Evolutionary conservation across 2,888 invertebrate species (phyloP), one percentile per base, ranked within the genome.

Genomic region (Theretra japonica): DNA sequence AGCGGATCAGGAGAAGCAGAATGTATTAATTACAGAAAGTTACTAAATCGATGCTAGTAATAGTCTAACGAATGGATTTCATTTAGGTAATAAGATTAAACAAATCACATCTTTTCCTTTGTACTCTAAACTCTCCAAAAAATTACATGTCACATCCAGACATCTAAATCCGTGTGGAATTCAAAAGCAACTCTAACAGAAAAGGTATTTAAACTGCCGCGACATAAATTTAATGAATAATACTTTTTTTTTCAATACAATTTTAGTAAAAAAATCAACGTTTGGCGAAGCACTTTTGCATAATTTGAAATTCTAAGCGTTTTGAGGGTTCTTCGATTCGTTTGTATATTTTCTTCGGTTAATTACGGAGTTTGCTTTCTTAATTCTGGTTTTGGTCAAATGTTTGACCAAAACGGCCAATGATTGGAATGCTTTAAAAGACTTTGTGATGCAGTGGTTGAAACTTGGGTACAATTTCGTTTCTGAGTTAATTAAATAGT

Each of bases 201-300:
- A 82, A 84, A 79, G 79, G 79, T 78, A 78, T 82, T 81, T 80
- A 77, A 83, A 82, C 73, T 73, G 77, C 75, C 70, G 75, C 70
- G 75, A 81, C 81, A 80, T 82, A 79, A 80, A 80, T 81, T 84
- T 79, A 79, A 85, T 86, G 83, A 85, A 86, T 86, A 83, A 85
- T 81, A 83, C 82, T 84, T 85, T 83, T 83, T n/a, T 81, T 80
- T 76, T 78, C 82, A 76, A 69, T 74, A 53, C 73, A 72, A 73
- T 72, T n/a, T 50, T 48, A 65, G 70, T 53, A n/a, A 71, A 74
- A 70, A 75, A 72, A 74, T 70, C 69, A 68, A 60, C 30, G 33
- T 53, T 48, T 17, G 23, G 48, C 41, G 23, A 17, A 23, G 41
- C 33, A 19, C 41, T 33, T 65, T 48, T 48, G 65, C 65, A 65